Base-by-base conservation (phyloP, 2,797 vertebrate species). In the Typhlichthys eigenmanni region DNA sequence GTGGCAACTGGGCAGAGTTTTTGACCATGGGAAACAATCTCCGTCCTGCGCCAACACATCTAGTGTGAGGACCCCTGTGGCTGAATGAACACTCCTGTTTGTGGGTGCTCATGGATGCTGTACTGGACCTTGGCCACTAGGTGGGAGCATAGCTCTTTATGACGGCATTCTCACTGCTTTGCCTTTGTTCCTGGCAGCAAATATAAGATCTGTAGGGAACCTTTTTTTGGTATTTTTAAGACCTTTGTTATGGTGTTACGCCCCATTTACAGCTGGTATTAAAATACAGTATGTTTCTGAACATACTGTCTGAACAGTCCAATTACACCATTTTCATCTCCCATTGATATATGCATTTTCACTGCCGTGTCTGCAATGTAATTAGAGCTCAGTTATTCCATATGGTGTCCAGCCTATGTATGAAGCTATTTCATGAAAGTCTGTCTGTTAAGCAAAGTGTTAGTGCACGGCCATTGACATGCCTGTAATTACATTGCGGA, bases 1-100 rank as follows among this genome's bases (percentile, higher is more conserved):
- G 88, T 19, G 79, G 77, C 70, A 99, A 98, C 91, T 98, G 97
- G 97, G 79, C 78, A 1, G 94, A 96, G 80, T 99, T 99, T 87
- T 83, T 96, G 81, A 93, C 87, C 62, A 92, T 96, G 91, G 79
- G 64, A 4, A 76, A 74, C 38, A 58, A 61, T 43, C 62, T 62
- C 53, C 69, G 47, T 76, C 74, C n/a, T 5, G 65, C 38, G 13
- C 60, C 64, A 9, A 45, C 83, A 48, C 81, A 91, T 64, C 47
- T 90, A 38, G 91, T 93, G 52, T 93, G 83, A 84, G 64, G 1
- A 55, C 55, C 32, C 7, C 24, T 52, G 24, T 29, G 24, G 24
- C 24, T 29, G 24, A 29, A 32, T 1, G 2, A 16, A 55, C 10
- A 16, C n/a, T 49, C 5, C 6, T 50, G 9, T 56, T 48, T 65